Percentiles rank a stretch among this genome's conserved stretches.
These are phyloP conservation scores for Podarcis raffonei DNA, from an alignment of 2,113 vertebrate species.

Conservation along the genomic window DNA sequence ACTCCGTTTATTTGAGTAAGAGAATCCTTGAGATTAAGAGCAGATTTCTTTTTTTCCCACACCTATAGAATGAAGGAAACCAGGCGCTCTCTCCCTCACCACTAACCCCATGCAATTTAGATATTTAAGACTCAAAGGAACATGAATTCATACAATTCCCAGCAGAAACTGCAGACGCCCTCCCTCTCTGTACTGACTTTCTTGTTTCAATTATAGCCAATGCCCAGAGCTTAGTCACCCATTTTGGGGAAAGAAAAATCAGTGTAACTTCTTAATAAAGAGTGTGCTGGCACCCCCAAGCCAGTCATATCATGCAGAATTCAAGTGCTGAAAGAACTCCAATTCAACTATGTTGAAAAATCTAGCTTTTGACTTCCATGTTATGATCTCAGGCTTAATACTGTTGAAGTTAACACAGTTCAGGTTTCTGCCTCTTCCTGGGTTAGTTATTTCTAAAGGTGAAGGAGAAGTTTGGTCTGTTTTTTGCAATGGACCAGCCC, in stretches of 20 bases:
- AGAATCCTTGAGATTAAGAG: conserved; percentile 43
- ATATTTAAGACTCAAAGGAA: conserved; percentile 36
- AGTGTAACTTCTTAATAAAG: conserved; percentile 5
- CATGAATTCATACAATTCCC: conserved; percentile 18
- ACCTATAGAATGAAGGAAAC: conserved; percentile 10
- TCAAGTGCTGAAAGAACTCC: background rate
- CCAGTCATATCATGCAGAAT: background rate
- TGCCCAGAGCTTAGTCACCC: background rate
- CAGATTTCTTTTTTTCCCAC: background rate
- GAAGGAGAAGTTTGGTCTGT: too few species aligned
- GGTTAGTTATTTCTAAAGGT: background rate
- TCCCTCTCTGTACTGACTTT: background rate
- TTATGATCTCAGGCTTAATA: conserved; percentile 24
- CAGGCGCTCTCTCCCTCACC: conserved; percentile 21
- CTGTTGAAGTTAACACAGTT: background rate
- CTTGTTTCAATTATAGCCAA: conserved; percentile 8
- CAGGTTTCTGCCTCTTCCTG: background rate
- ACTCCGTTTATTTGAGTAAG: conserved; percentile 21
- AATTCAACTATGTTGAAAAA: background rate
- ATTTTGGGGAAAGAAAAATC: background rate
- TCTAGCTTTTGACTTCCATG: background rate
- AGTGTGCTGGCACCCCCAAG: background rate
- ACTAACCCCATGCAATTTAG: conserved; percentile 31
- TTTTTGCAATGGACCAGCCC: too few species aligned
- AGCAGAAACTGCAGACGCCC: background rate